These are phyloP conservation scores for Formica selysi DNA, from an alignment of 1,140 invertebrate species.

Conservation along the genomic window DNA sequence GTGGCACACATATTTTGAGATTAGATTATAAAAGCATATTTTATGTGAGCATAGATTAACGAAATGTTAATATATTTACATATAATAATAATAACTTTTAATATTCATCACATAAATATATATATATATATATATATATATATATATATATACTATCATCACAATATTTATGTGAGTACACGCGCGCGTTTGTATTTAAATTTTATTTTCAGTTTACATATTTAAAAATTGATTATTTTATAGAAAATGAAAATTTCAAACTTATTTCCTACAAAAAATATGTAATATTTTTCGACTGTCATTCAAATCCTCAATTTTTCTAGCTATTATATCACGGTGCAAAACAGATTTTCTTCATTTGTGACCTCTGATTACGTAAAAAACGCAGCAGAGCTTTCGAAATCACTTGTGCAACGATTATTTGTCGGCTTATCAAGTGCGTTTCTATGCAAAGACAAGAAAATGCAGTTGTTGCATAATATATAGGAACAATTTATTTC, in stretches of 20 bases:
- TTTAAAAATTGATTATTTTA: slow-evolving; percentile 1
- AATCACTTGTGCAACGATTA: slow-evolving; percentile 54
- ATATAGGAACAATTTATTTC: neutral
- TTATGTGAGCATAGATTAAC: neutral
- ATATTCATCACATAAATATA: neutral
- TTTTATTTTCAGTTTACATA: neutral
- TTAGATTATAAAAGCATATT: neutral
- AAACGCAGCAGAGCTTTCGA: slow-evolving; percentile 31
- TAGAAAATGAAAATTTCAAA: neutral
- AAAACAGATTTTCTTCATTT: slow-evolving; percentile 13
- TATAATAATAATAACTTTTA: too few relatives aligned
- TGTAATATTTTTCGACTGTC: neutral
- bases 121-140: too few relatives aligned
- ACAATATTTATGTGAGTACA: neutral
- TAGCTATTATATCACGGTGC: too few relatives aligned
- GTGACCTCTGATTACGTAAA: neutral
- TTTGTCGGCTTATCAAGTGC: slow-evolving; percentile 49
- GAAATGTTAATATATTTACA: neutral
- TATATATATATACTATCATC: neutral
- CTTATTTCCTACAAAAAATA: neutral
- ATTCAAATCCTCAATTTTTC: neutral
- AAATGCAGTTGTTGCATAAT: slow-evolving; percentile 11
- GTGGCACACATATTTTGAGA: neutral
- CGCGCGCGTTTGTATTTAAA: neutral
- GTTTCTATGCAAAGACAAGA: slow-evolving; percentile 17